Percentiles rank a stretch among this genome's conserved stretches.
phyloP scores from a whole-genome alignment of 2,113 vertebrate species.

The Albula goreensis region DNA sequence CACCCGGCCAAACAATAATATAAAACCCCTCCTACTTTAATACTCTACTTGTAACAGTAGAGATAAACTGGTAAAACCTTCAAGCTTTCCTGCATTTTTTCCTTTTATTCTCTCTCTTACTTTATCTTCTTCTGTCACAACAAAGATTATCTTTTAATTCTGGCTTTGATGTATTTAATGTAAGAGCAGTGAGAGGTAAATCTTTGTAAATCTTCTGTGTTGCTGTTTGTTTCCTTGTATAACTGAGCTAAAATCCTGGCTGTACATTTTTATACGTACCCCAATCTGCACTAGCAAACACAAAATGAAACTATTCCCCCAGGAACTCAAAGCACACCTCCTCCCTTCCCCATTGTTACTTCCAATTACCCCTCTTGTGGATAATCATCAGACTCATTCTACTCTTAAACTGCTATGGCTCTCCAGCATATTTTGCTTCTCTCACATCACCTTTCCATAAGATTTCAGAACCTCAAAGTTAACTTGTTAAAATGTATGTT shows the following conservation, averaged over 20 bases:
- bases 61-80: not conserved
- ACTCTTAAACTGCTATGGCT: not conserved
- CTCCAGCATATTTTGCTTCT: not conserved
- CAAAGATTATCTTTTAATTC: not conserved
- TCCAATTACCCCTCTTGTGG: no score
- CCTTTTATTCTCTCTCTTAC: not conserved
- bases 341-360: no score
- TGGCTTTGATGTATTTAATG: not conserved
- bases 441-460: not conserved
- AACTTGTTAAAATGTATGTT: not conserved
- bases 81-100: not conserved
- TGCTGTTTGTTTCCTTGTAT: not conserved
- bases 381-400: not conserved
- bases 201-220: not conserved
- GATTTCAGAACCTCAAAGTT: not conserved
- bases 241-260: not conserved
- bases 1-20: not conserved
- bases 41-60: not conserved
- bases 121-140: not conserved
- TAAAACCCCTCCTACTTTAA: not conserved
- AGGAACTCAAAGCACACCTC: not conserved
- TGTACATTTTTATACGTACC: not conserved
- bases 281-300: not conserved
- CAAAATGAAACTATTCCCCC: not conserved
- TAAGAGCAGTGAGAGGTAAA: not conserved